A percentile compares a stretch with the other conserved stretches of the same genome.
phyloP scores from a whole-genome alignment of 2,113 vertebrate genomes.

The Camelus bactrianus region DNA sequence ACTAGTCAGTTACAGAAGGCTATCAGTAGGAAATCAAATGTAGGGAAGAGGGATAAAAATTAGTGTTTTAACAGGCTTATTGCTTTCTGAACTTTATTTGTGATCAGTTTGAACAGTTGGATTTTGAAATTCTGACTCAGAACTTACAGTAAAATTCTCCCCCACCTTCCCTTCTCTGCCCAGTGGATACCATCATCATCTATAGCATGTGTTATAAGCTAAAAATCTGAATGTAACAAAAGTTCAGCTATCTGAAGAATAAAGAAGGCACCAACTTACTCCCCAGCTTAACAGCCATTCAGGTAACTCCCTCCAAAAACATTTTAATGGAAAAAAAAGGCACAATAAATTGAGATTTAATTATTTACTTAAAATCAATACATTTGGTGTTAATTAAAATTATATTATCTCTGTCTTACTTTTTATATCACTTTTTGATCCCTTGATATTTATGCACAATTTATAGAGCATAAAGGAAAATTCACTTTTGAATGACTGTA shows the following conservation, averaged over 20 bases:
- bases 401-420: background rate
- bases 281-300: background rate
- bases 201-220: background rate
- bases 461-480: background rate
- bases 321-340: background rate
- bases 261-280: background rate
- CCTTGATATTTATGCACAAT: background rate
- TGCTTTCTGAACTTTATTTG: background rate
- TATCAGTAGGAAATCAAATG: background rate
- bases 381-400: background rate
- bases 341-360: background rate
- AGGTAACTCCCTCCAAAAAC: background rate
- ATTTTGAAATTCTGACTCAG: background rate
- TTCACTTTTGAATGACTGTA: background rate
- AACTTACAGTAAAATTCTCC: background rate
- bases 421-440: background rate
- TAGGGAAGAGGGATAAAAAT: background rate
- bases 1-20: background rate
- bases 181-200: background rate
- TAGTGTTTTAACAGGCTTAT: background rate
- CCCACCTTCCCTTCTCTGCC: no score
- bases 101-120: background rate
- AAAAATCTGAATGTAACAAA: background rate
- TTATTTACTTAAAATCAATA: background rate
- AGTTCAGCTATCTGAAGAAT: background rate